These are phyloP conservation scores for Dendroctonus valens DNA, from an alignment of 1,140 invertebrate genomes.

Conservation along the genomic window DNA sequence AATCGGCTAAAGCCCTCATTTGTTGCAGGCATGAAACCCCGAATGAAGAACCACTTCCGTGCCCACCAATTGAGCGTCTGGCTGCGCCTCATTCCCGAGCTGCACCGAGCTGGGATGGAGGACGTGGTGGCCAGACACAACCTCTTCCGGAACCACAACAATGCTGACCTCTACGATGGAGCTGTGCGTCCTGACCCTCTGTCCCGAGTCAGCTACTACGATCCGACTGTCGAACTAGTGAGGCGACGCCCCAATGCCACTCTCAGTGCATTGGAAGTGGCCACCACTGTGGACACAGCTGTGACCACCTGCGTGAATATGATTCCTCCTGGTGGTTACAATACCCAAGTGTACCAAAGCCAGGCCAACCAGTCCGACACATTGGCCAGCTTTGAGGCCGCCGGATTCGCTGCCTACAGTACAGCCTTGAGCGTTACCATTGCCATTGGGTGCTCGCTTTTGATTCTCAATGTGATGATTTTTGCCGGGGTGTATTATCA, in stretches of 20 bases:
- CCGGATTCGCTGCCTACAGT: constrained; percentile 76
- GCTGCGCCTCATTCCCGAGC: constrained; percentile 87
- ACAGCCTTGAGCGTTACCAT: constrained; percentile 84
- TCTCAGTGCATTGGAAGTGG: constrained; percentile 52
- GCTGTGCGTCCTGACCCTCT: constrained; percentile 76
- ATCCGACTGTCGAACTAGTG: constrained; percentile 58
- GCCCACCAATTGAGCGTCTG: constrained; percentile 93
- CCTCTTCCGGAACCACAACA: constrained; percentile 78
- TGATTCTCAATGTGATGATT: constrained; percentile 83
- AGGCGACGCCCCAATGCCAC: constrained; percentile 56
- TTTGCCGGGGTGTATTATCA: constrained; percentile 87
- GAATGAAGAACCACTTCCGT: constrained; percentile 90
- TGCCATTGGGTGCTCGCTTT: constrained; percentile 81
- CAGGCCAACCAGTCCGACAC: constrained; percentile 65
- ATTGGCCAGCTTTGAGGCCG: constrained; percentile 72
- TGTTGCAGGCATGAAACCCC: constrained; percentile 78
- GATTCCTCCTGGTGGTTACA: constrained; percentile 54
- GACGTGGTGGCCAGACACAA: constrained; percentile 81
- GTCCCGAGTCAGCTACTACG: constrained; percentile 58
- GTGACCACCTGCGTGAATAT: constrained; percentile 59
- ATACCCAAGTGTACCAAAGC: constrained; percentile 59
- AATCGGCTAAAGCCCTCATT: constrained; percentile 14
- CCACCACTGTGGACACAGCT: constrained; percentile 59
- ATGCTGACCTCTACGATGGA: constrained; percentile 77
- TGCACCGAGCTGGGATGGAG: constrained; percentile 86